These are phyloP conservation scores for Chlorops oryzae DNA, from an alignment of 1,140 invertebrate genomes.

Conservation along the genomic window DNA sequence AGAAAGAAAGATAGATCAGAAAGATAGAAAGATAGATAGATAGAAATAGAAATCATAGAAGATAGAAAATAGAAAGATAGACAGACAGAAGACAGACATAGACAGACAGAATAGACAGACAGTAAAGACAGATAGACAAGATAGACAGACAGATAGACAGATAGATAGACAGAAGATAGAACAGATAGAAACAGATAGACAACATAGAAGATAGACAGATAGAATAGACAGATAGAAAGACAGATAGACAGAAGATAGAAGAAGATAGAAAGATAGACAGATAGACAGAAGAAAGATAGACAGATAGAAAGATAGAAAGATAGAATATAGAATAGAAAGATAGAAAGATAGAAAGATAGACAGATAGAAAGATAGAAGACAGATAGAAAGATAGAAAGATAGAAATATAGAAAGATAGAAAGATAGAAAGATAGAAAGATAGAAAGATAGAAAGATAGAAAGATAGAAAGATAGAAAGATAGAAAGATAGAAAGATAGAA, in stretches of 20 bases:
- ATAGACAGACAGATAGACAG: no score
- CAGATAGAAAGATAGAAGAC: neutral
- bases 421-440: neutral
- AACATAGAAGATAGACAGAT: constrained; percentile 26
- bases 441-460: neutral
- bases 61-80: neutral
- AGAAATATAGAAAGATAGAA: neutral
- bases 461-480: neutral
- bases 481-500: neutral
- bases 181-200: constrained; percentile 11
- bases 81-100: no score
- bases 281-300: neutral
- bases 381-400: neutral
- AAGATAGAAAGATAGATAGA: neutral
- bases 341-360: neutral
- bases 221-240: constrained; percentile 46
- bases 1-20: neutral
- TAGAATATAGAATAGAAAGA: neutral
- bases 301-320: neutral
- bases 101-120: no score
- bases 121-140: no score
- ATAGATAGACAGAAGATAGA: no score
- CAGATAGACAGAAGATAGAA: neutral
- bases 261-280: neutral
- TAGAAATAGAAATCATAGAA: constrained; percentile 7